Conservation (phyloP, 2,888 invertebrate species). For the Harmothoe impar region DNA sequence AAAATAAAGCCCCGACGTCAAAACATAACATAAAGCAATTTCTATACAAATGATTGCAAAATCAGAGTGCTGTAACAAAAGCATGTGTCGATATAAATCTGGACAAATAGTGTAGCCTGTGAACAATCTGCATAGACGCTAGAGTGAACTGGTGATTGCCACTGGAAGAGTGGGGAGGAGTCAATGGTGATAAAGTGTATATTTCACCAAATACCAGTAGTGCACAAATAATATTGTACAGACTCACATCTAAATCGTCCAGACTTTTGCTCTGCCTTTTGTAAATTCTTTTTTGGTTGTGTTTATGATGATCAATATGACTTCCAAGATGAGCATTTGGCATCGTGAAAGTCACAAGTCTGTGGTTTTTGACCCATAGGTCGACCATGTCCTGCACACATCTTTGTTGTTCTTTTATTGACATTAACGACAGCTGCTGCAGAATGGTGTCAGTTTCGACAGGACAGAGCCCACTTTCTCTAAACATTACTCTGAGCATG, state of each 20-base stretch:
- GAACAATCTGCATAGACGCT: too few relatives aligned
- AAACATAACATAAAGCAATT: too few relatives aligned
- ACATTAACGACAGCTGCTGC: neutral
- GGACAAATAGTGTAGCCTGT: too few relatives aligned
- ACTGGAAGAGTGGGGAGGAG: too few relatives aligned
- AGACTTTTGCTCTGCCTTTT: neutral
- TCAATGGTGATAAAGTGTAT: too few relatives aligned
- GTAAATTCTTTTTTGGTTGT: neutral
- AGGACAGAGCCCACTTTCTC: neutral
- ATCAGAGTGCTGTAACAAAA: too few relatives aligned
- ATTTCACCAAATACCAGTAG: too few relatives aligned
- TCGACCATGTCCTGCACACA: constrained; percentile 42
- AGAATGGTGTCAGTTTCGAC: neutral
- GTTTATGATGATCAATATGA: neutral
- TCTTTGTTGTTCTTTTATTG: neutral
- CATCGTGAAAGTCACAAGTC: neutral
- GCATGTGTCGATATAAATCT: too few relatives aligned
- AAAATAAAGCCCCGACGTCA: too few relatives aligned
- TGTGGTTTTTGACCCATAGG: neutral
- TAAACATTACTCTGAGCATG: constrained; percentile 31
- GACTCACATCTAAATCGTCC: constrained; percentile 38
- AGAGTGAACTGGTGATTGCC: too few relatives aligned
- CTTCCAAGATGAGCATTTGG: neutral
- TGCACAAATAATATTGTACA: too few relatives aligned
- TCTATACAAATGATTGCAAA: too few relatives aligned